A percentile compares a stretch with the other conserved stretches of the same genome.
phyloP scores from a whole-genome alignment of 2,888 invertebrate genomes.

The Tenthredo amoena region DNA sequence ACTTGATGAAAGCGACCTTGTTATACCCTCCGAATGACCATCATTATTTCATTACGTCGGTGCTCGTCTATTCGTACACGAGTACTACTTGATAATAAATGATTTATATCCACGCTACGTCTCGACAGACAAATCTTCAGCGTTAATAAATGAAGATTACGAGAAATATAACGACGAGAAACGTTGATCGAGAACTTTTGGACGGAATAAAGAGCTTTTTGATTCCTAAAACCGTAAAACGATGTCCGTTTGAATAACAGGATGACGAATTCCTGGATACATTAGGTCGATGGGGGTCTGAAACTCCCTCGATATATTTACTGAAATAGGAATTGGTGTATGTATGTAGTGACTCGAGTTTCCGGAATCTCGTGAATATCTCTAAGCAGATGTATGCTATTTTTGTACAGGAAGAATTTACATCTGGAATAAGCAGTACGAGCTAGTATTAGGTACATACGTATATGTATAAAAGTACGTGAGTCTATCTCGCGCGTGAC shows the following conservation, averaged over 20 bases:
- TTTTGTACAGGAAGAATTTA: constrained; percentile 43
- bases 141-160: neutral
- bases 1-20: constrained; percentile 44
- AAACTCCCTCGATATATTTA: constrained; percentile 28
- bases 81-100: constrained; percentile 47
- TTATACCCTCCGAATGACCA: constrained; percentile 37
- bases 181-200: neutral
- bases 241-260: neutral
- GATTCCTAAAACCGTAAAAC: neutral
- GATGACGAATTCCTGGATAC: neutral
- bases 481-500: constrained; percentile 27
- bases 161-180: neutral
- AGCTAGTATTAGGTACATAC: neutral
- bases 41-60: constrained; percentile 46
- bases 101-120: constrained; percentile 10
- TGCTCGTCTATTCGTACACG: constrained; percentile 30
- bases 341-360: neutral
- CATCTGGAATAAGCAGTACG: constrained; percentile 29
- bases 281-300: neutral
- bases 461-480: neutral
- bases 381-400: constrained; percentile 48
- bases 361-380: constrained; percentile 48
- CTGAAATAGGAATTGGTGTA: neutral
- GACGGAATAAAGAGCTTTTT: neutral
- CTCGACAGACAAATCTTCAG: neutral